Evolutionary conservation across 2,888 invertebrate genomes (phyloP), one percentile per base, ranked within the genome.

Genomic region (Parnassius mnemosyne): DNA sequence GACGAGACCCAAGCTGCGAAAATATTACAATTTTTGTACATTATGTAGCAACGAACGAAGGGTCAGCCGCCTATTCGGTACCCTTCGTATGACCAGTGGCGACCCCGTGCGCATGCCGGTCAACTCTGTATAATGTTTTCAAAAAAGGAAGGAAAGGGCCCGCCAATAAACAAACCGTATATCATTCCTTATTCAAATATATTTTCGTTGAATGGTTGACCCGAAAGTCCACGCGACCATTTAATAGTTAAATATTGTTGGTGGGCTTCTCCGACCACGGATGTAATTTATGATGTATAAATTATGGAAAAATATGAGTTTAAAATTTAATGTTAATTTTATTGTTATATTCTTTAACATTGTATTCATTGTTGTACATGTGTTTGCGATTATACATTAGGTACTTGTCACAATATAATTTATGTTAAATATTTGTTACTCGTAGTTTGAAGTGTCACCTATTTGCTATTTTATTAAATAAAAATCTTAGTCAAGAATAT

Each of bases 121-220:
- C 88, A 87, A 71, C 74, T 75, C 63, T 61, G 70, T 75, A 87
- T 89, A 89, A 90, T 89, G 80, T 76, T 84, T 88, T 88, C 81
- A 80, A 89, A 89, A 84, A 85, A 85, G 83, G 79, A 85, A 81
- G 79, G 84, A 73, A 83, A 84, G 82, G 81, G 86, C 90, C 87
- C 85, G 84, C 90, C 89, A 89, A 91, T 91, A 91, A 91, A 91
- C 91, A 91, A 90, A 89, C 87, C 90, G 88, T 91, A 90, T 85
- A 91, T 91, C 91, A 91, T 89, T 87, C 87, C 74, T 83, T 87
- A 87, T 89, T 90, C 85, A 91, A 90, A 91, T 90, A 89, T 80
- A 79, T 84, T 83, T 83, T 84, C 58, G 71, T 84, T 83, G 87
- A 87, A 89, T 85, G 88, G 88, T 81, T 90, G 90, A 91, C 91